Conservation (phyloP, 2,888 invertebrate species). For the Nematopogon swammerdamellus region DNA sequence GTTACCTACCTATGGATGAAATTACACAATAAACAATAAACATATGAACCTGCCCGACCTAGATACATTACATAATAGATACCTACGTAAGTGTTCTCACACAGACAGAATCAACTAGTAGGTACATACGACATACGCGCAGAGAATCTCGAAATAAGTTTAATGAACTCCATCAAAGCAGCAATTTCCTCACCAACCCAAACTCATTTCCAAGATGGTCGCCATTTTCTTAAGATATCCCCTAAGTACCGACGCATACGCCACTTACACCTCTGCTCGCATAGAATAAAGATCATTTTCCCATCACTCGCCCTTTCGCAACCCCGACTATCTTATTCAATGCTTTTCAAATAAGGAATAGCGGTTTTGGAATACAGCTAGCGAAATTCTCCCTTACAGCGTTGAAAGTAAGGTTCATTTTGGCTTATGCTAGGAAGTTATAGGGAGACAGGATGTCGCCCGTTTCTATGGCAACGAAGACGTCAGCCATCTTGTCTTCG, state of each 20-base stretch:
- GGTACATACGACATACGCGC: no score
- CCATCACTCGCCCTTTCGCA: not conserved
- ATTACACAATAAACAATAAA: no score
- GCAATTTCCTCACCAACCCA: slow-evolving; percentile 1
- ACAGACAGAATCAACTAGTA: no score
- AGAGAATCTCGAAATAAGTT: no score
- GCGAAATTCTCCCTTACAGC: not conserved
- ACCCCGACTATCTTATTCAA: not conserved
- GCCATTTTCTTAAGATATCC: not conserved
- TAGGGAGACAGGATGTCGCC: slow-evolving; percentile 21
- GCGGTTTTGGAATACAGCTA: not conserved
- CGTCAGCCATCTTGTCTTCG: slow-evolving; percentile 37
- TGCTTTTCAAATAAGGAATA: not conserved
- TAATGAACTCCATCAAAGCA: no score
- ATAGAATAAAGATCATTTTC: slow-evolving; percentile 3
- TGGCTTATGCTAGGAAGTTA: not conserved
- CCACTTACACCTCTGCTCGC: not conserved
- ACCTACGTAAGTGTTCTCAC: no score
- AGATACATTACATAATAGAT: no score
- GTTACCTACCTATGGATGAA: no score
- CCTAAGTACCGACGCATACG: not conserved
- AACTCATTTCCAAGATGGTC: not conserved
- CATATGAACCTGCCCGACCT: no score
- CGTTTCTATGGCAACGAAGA: slow-evolving; percentile 34
- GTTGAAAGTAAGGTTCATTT: not conserved